Percentiles rank a stretch among this genome's conserved stretches.
These are phyloP conservation scores for Lymantria monacha DNA, from an alignment of 2,888 invertebrate species.

Conservation along the genomic window DNA sequence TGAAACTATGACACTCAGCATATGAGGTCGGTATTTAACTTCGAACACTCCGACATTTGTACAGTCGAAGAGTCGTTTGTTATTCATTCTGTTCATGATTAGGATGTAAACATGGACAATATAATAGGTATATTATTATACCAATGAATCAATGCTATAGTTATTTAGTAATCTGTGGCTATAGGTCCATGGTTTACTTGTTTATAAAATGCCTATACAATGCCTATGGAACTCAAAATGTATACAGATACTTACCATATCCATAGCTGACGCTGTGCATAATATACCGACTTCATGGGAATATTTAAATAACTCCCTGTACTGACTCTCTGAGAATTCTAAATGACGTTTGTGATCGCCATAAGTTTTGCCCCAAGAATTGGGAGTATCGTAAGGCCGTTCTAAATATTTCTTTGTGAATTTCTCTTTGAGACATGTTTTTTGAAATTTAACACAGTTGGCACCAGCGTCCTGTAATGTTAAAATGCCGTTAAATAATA, in stretches of 20 bases:
- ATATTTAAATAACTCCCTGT: constrained; percentile 84
- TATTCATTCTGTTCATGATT: too few species aligned
- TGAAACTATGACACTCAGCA: too few species aligned
- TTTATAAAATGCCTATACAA: too few species aligned
- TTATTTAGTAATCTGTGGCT: too few species aligned
- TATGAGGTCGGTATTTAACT: too few species aligned
- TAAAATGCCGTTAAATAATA: background rate
- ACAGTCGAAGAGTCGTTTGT: too few species aligned
- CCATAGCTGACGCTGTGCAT: constrained; percentile 92
- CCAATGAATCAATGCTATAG: too few species aligned
- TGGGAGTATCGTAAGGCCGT: constrained; percentile 82
- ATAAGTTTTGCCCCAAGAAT: constrained; percentile 91
- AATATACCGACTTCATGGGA: constrained; percentile 84
- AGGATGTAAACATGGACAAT: too few species aligned
- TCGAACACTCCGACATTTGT: too few species aligned
- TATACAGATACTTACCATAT: constrained; percentile 85
- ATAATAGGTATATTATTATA: too few species aligned
- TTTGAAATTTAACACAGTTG: constrained; percentile 93
- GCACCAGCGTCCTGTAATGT: constrained; percentile 85
- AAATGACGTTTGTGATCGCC: constrained; percentile 89
- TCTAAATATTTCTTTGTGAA: constrained; percentile 86
- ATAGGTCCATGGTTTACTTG: too few species aligned
- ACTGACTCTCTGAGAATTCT: constrained; percentile 87
- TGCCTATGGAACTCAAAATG: too few species aligned
- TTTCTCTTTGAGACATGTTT: constrained; percentile 86